Percentiles rank a stretch among this genome's conserved stretches.
Conservation (phyloP, 2,113 vertebrate species). For the Cebus imitator region DNA sequence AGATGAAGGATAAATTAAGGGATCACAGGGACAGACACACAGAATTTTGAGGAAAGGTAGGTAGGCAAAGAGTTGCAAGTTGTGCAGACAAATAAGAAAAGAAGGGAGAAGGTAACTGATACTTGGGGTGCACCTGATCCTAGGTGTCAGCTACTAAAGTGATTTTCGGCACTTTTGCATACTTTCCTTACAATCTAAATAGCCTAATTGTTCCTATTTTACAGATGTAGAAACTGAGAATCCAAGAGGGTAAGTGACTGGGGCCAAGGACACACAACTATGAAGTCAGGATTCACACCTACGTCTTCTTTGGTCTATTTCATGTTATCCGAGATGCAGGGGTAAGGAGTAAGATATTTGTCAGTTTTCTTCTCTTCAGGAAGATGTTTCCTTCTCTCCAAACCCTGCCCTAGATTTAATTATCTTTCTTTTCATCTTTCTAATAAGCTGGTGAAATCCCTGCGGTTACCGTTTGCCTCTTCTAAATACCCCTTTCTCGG, state of each 20-base stretch:
- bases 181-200: not conserved
- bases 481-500: not conserved
- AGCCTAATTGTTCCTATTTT: not conserved
- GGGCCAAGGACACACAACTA: not conserved
- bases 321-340: not conserved
- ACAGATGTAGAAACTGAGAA: not conserved
- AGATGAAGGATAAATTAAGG: not conserved
- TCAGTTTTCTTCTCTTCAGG: not conserved
- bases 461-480: not conserved
- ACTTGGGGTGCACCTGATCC: accelerated
- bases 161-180: not conserved
- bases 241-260: not conserved
- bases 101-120: not conserved
- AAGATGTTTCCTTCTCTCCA: not conserved
- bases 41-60: not conserved
- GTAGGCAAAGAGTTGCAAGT: not conserved
- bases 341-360: not conserved
- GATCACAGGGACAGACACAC: not conserved
- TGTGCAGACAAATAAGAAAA: not conserved
- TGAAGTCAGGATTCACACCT: not conserved
- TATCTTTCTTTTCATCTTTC: not conserved
- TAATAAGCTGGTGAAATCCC: not conserved
- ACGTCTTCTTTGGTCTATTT: not conserved
- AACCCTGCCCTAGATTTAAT: not conserved
- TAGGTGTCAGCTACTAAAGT: not conserved